These are phyloP conservation scores for Mormyrops boulengeri DNA, from an alignment of 2,797 vertebrate species.

Conservation along the genomic window DNA sequence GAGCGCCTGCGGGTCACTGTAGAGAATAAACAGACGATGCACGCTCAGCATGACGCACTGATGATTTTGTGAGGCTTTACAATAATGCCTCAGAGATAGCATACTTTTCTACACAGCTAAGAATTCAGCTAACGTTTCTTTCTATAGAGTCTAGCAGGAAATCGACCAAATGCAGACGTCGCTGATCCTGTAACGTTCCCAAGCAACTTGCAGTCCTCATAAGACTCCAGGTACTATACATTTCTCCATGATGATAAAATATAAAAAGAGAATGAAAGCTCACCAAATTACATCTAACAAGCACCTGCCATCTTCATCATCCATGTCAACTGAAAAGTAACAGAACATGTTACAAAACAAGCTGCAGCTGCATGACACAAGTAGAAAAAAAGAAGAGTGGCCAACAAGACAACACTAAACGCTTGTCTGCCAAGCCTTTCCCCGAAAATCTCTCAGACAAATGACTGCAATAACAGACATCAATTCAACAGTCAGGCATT, in stretches of 20 bases:
- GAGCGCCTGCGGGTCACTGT: constrained; percentile 91
- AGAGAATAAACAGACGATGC: constrained; percentile 25
- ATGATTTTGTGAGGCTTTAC: neutral
- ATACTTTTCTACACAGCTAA: neutral
- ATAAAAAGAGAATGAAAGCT: constrained; percentile 45
- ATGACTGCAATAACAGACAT: neutral
- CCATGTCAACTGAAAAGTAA: constrained; percentile 85
- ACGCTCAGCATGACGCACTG: neutral
- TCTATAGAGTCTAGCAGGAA: neutral
- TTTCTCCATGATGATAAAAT: neutral
- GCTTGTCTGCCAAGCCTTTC: neutral
- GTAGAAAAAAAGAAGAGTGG: neutral
- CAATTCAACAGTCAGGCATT: neutral
- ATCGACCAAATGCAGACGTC: neutral
- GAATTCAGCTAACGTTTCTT: neutral
- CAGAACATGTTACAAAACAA: neutral
- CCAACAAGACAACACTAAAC: neutral
- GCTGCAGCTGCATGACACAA: neutral
- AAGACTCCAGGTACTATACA: neutral
- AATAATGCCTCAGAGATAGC: neutral
- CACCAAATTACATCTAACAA: constrained; percentile 99
- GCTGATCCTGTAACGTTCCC: neutral
- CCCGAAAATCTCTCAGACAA: neutral
- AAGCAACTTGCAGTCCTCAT: neutral
- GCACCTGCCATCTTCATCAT: constrained; percentile 99